Evolutionary conservation across 1,140 invertebrate species (phyloP).

Genomic region (Hycleus cichorii): DNA sequence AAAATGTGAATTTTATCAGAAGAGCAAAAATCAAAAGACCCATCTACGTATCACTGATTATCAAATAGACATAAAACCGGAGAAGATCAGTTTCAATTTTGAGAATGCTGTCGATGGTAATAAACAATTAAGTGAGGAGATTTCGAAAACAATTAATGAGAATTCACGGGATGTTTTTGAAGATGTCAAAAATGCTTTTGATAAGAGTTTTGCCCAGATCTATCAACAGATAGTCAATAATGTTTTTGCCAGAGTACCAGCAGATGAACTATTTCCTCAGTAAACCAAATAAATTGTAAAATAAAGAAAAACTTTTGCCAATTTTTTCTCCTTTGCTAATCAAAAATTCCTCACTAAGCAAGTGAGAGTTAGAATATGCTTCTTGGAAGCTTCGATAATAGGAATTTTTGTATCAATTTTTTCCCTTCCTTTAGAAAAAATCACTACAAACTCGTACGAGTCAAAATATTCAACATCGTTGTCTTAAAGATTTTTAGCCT

Average conservation of each 20-base stretch:
- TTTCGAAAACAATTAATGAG: background rate
- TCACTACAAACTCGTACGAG: too few relatives aligned
- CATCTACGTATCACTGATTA: background rate
- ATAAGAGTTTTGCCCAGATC: background rate
- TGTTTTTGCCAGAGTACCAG: background rate
- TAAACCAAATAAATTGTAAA: too few relatives aligned
- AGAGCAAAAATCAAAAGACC: background rate
- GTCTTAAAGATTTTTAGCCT: too few relatives aligned
- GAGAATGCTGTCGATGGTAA: conserved; percentile 7
- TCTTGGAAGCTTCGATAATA: too few relatives aligned
- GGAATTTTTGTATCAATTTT: too few relatives aligned
- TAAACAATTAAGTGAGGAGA: background rate
- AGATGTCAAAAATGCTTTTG: background rate
- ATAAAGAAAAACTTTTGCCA: too few relatives aligned
- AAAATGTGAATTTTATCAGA: background rate
- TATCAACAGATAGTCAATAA: background rate
- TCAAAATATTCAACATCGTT: too few relatives aligned
- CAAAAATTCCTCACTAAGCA: too few relatives aligned
- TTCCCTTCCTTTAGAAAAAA: too few relatives aligned
- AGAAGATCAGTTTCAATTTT: background rate
- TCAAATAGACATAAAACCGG: background rate
- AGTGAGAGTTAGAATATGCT: too few relatives aligned
- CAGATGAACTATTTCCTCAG: background rate
- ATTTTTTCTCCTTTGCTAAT: too few relatives aligned
- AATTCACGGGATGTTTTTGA: background rate